Evolutionary conservation across 2,113 vertebrate genomes (phyloP).

Genomic region (Bungarus multicinctus): DNA sequence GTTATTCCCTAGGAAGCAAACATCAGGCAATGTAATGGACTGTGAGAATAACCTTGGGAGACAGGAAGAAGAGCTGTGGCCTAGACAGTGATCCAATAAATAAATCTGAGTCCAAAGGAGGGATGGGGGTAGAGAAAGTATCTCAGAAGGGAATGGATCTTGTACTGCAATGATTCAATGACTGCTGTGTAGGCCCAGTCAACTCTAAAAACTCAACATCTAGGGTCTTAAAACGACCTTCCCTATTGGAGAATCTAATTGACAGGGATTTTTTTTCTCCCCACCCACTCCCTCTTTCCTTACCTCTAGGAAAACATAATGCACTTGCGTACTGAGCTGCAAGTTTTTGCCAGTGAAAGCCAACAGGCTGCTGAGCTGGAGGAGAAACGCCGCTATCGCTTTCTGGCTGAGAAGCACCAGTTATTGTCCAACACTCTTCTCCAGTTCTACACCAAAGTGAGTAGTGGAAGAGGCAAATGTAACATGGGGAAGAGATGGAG

Average conservation of each 20-base stretch:
- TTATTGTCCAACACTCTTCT: slow-evolving; percentile 72
- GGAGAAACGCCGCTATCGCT: slow-evolving; percentile 91
- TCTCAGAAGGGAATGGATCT: not conserved
- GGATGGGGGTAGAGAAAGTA: not conserved
- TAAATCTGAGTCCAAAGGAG: not conserved
- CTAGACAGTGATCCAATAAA: not conserved
- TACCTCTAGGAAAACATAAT: slow-evolving; percentile 70
- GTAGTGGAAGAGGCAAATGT: accelerated
- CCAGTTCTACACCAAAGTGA: slow-evolving; percentile 75
- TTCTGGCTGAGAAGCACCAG: slow-evolving; percentile 92
- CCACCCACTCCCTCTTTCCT: not conserved
- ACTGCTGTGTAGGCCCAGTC: not conserved
- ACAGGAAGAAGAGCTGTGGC: not conserved
- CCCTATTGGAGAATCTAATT: accelerated
- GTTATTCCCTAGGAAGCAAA: not conserved
- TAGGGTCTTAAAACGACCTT: not conserved
- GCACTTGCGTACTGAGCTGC: slow-evolving; percentile 75
- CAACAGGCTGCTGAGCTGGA: slow-evolving; percentile 83
- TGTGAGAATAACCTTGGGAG: not conserved
- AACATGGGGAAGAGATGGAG: not conserved
- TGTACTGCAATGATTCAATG: not conserved
- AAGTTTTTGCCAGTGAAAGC: slow-evolving; percentile 81
- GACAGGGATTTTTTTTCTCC: not conserved
- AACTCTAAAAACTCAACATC: not conserved
- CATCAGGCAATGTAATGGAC: not conserved